phyloP scores from a whole-genome alignment of 2,888 invertebrate genomes.

The Platycheirus rosarum region DNA sequence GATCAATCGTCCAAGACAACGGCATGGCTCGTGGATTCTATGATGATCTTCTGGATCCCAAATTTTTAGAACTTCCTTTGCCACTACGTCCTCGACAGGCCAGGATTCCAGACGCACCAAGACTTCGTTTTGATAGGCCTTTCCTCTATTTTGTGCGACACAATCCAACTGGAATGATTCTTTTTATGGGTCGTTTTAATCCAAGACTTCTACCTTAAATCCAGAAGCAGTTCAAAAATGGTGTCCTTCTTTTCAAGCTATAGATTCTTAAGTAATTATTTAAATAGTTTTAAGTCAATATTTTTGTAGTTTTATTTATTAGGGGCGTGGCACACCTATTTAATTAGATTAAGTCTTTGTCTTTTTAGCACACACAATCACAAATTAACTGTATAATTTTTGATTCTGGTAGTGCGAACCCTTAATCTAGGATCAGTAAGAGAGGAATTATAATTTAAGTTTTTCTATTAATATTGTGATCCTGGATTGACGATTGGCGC shows the following conservation, averaged over 20 bases:
- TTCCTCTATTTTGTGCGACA: conserved; percentile 95
- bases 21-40: conserved; percentile 86
- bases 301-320: conserved; percentile 24
- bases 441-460: conserved; percentile 5
- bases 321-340: conserved; percentile 29
- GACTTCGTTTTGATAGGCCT: conserved; percentile 92
- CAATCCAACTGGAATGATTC: conserved; percentile 94
- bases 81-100: conserved; percentile 89
- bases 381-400: conserved; percentile 11
- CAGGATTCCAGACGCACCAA: conserved; percentile 87
- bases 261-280: conserved; percentile 45
- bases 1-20: conserved; percentile 84
- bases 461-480: conserved; percentile 26
- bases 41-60: conserved; percentile 85
- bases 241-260: conserved; percentile 6
- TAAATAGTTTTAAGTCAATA: conserved; percentile 62
- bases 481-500: conserved; percentile 71
- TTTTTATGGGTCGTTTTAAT: conserved; percentile 94
- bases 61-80: conserved; percentile 85
- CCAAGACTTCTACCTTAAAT: conserved; percentile 90
- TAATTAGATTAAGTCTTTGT: conserved; percentile 29
- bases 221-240: not conserved
- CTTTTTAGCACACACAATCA: conserved; percentile 27
- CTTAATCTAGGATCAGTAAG: conserved; percentile 69
- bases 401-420: conserved; percentile 46